Evolutionary conservation across 2,888 invertebrate genomes (phyloP), one percentile per base, ranked within the genome.

Genomic region (Acleris sparsana): DNA sequence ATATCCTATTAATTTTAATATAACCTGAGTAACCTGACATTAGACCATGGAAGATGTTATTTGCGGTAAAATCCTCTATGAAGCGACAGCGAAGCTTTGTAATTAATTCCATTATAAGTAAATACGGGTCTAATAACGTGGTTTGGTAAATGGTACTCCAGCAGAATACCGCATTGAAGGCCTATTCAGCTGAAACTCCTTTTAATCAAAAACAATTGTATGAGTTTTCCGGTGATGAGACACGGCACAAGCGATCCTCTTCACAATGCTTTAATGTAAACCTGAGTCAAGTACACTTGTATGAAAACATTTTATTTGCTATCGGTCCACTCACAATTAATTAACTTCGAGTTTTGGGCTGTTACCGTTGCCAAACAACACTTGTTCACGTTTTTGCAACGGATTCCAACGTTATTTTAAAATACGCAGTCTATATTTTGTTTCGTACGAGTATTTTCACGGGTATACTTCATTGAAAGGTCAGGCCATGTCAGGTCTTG

Each of bases 91-190:
- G 53, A 17, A 57, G 56, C 56, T 60, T 11, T 16, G 53, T 60
- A 60, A 53, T 60, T 60, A 60, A 53, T 60, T 59, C 29, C 55
- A 55, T 59, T 53, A 49, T 59, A 57, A 60, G 55, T 60, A 43
- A 60, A 60, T 60, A 43, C 43, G 49, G 4, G 49, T 13, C 49
- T 53, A 59, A 59, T 64, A 48, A 55, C 55, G 43, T 60, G 43
- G 29, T 51, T 44, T 57, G 22, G 46, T 18, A 53, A 49, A 20
- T 49, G 13, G 25, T 53, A 20, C 22, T 16, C 13, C 33, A 33
- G 33, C 33, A 6, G 43, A 6, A 33, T 33, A 53, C 11, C 53
- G 39, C 18, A 22, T 55, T 22, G 16, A 43, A 39, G 7, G 20
- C 18, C 11, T 39, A 33, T 39, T 53, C 53, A 33, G 39, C 33